A percentile compares a stretch with the other conserved stretches of the same genome.
phyloP scores from a whole-genome alignment of 1,140 invertebrate genomes.

The Sminthurinus signatus region DNA sequence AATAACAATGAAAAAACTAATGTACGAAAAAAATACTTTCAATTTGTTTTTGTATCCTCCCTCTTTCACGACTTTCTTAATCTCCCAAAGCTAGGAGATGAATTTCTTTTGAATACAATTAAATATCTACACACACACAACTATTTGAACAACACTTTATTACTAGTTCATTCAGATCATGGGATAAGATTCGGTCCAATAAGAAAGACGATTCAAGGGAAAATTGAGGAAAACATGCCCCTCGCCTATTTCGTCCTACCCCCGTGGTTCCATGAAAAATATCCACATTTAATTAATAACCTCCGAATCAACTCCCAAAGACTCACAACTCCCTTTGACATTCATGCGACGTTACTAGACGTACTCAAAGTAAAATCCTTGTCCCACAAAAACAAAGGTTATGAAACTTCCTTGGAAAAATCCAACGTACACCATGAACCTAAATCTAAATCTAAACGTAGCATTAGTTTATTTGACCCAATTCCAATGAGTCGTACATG shows the following conservation, averaged over 20 bases:
- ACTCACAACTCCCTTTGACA: slow-evolving; percentile 73
- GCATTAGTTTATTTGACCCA: slow-evolving; percentile 44
- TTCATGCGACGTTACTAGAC: slow-evolving; percentile 64
- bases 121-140: slow-evolving; percentile 10
- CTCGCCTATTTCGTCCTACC: slow-evolving; percentile 53
- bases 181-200: slow-evolving; percentile 79
- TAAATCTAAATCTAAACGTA: too few relatives aligned
- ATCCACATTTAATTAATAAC: slow-evolving; percentile 59
- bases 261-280: slow-evolving; percentile 36
- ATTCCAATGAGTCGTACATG: slow-evolving; percentile 47
- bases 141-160: slow-evolving; percentile 49
- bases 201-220: slow-evolving; percentile 47
- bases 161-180: slow-evolving; percentile 85
- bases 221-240: slow-evolving; percentile 54
- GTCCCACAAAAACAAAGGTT: neutral
- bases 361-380: neutral
- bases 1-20: neutral
- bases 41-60: slow-evolving; percentile 36
- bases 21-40: slow-evolving; percentile 18
- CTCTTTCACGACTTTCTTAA: slow-evolving; percentile 36
- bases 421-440: too few relatives aligned
- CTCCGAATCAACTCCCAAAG: slow-evolving; percentile 62
- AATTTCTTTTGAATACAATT: slow-evolving; percentile 36
- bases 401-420: too few relatives aligned
- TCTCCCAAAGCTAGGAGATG: slow-evolving; percentile 22